Evolutionary conservation across 2,113 vertebrate species (phyloP).

Genomic region (Cisticola juncidis): DNA sequence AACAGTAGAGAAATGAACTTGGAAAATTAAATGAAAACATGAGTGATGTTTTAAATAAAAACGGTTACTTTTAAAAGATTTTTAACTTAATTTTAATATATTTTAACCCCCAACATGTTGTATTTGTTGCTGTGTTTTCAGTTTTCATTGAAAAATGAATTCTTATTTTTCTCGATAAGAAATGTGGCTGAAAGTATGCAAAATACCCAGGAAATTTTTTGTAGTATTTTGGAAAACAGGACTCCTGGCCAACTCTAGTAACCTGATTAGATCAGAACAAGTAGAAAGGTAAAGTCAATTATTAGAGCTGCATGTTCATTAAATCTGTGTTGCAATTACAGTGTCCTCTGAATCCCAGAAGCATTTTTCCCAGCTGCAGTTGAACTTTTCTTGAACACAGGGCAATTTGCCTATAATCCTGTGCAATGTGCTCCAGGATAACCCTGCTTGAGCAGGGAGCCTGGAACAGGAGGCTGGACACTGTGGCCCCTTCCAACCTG

Average conservation of each 20-base stretch:
- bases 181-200: not conserved
- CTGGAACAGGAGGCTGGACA: not conserved
- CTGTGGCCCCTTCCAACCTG: not conserved
- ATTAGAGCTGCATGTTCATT: not conserved
- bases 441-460: not conserved
- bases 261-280: not conserved
- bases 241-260: not conserved
- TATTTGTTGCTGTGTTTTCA: not conserved
- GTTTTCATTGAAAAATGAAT: not conserved
- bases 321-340: not conserved
- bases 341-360: not conserved
- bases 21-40: not conserved
- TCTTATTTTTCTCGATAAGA: not conserved
- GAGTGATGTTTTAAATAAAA: not conserved
- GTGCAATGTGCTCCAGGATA: not conserved
- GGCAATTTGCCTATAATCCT: not conserved
- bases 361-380: not conserved
- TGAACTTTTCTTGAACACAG: not conserved
- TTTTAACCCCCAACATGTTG: not conserved
- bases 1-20: not conserved
- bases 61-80: fast-evolving
- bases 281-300: not conserved
- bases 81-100: not conserved
- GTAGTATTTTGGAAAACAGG: not conserved
- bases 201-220: not conserved